Percentiles rank a stretch among this genome's conserved stretches.
Conservation (phyloP, 2,797 vertebrate genomes). For the Furcifer pardalis region DNA sequence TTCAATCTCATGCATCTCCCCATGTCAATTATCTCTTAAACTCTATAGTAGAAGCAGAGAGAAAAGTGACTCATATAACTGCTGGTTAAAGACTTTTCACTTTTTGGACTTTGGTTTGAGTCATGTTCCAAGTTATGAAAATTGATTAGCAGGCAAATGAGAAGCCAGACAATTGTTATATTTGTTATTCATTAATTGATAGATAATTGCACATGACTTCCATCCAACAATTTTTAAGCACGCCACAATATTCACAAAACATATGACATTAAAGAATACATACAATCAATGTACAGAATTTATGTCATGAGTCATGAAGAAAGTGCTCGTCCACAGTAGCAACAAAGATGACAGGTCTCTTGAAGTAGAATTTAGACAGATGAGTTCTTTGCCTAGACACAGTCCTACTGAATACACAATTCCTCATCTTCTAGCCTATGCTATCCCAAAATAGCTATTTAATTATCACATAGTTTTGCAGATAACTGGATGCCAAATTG, state of each 20-base stretch:
- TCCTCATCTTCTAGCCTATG: background rate
- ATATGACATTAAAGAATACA: background rate
- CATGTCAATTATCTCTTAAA: background rate
- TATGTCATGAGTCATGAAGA: background rate
- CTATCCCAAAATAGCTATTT: background rate
- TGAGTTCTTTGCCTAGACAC: background rate
- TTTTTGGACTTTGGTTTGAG: background rate
- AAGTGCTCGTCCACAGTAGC: background rate
- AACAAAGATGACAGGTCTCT: background rate
- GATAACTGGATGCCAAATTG: background rate
- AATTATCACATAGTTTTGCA: background rate
- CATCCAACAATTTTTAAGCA: background rate
- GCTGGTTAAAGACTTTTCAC: background rate
- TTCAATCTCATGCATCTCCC: background rate
- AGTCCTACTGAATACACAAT: background rate
- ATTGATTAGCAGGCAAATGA: background rate
- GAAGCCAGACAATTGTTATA: background rate
- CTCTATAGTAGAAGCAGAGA: background rate
- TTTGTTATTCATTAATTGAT: background rate
- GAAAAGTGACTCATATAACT: background rate
- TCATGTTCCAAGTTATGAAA: background rate
- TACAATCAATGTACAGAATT: background rate
- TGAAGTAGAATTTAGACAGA: background rate
- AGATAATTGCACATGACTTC: background rate
- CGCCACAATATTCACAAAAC: background rate